Base-by-base conservation (phyloP, 2,888 invertebrate genomes). In the Plebejus anna region DNA sequence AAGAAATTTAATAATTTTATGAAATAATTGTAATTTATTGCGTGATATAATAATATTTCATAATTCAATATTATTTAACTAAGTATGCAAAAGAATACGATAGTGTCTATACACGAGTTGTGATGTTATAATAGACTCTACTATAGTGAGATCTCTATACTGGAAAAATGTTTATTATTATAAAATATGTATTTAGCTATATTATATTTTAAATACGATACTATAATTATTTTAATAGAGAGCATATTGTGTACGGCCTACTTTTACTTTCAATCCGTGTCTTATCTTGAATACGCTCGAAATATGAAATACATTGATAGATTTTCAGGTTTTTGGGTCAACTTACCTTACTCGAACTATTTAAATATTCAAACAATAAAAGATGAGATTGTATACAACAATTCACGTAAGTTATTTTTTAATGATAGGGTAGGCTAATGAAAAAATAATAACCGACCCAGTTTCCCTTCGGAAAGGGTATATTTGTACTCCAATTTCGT, bases 261-360 rank as follows among this genome's bases (percentile, higher is more conserved):
- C 73, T 73, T 73, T 73, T 73, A 73, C 55, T 28, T 73, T 28
- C 51, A 55, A 73, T 73, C 51, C 73, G 16, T 47, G 13, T 28
- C 73, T 28, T 55, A 32, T 55, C 73, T 55, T 72, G 72, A 42
- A 28, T 28, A 22, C 73, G 32, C 55, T 51, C 73, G 51, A 73
- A 32, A 51, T 51, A 55, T 73, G 13, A 73, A 73, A 73, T 16
- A 73, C 73, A 47, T 73, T 73, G 51, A 73, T 55, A 73, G 73
- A 55, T 73, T 73, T 73, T 73, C 28, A 73, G 73, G 73, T 73
- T 73, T 55, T 55, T 73, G 42, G 73, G 73, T 73, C 55, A 73
- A 73, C 32, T 73, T 55, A 32, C 73, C 32, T 73, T 73, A 73
- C 51, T 73, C 51, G 73, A 73, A 73, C 73, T 73, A 7, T 73